Evolutionary conservation across 2,113 vertebrate species (phyloP).

Genomic region (Istiophorus platypterus): DNA sequence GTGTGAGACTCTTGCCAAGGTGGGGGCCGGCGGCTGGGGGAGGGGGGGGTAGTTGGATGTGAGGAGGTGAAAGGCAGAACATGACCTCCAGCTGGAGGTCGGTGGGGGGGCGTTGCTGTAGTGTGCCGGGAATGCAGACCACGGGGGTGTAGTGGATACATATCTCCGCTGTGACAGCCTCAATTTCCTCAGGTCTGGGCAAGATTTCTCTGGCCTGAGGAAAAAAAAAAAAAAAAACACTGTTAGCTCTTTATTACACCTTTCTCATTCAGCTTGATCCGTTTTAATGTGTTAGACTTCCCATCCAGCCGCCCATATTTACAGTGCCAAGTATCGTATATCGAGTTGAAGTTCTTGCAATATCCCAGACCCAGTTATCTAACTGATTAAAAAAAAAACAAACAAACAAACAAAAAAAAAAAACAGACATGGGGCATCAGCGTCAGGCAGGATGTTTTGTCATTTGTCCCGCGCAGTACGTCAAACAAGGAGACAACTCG

Average conservation of each 20-base stretch:
- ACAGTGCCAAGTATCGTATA: background rate
- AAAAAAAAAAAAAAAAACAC: background rate
- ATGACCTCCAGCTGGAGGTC: conserved; percentile 46
- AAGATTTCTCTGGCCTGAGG: conserved; percentile 11
- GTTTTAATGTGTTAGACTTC: background rate
- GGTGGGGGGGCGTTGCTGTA: too few relatives aligned
- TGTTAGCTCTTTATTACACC: background rate
- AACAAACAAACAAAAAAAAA: too few relatives aligned
- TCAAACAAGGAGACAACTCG: too few relatives aligned
- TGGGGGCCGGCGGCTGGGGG: conserved; percentile 19
- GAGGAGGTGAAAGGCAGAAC: conserved; percentile 28
- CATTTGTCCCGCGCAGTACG: background rate
- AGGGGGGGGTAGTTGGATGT: conserved; percentile 10
- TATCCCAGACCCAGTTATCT: background rate
- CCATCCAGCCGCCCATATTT: background rate
- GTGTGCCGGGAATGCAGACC: conserved; percentile 38
- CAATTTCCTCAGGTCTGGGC: conserved; percentile 17
- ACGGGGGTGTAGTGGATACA: conserved; percentile 23
- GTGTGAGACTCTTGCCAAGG: conserved; percentile 48
- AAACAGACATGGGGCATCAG: background rate
- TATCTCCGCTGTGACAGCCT: conserved; percentile 38
- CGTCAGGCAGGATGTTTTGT: background rate
- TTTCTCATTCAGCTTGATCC: background rate
- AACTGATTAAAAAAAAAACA: too few relatives aligned
- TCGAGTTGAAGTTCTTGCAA: too few relatives aligned